These are phyloP conservation scores for Corythornis vintsioides DNA, from an alignment of 2,113 vertebrate species.

Conservation along the genomic window DNA sequence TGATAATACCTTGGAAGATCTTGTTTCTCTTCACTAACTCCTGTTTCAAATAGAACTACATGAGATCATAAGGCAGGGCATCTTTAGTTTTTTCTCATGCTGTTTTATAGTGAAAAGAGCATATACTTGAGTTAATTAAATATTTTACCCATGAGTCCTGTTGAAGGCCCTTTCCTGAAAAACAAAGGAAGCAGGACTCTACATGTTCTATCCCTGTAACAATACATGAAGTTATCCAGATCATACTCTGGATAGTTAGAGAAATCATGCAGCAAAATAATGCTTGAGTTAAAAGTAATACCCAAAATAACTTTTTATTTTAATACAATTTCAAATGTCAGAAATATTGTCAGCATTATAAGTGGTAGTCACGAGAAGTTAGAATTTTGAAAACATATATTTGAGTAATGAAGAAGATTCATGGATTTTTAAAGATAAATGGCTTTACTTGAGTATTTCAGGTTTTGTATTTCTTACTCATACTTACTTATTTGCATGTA, in stretches of 20 bases:
- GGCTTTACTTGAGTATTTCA: not conserved
- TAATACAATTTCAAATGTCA: not conserved
- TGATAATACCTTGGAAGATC: not conserved
- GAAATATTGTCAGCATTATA: not conserved
- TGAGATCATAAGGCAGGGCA: not conserved
- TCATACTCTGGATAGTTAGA: not conserved
- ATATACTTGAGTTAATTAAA: not conserved
- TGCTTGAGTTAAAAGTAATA: not conserved
- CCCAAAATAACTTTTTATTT: not conserved
- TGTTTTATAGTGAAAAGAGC: not conserved
- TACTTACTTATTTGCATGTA: not conserved
- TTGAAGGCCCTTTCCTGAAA: not conserved
- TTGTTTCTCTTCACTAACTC: not conserved
- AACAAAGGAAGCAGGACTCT: not conserved
- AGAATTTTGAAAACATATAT: not conserved
- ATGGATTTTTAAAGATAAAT: not conserved
- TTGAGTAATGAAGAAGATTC: not conserved
- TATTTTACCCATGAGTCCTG: not conserved
- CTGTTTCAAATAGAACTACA: not conserved
- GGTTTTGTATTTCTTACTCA: not conserved
- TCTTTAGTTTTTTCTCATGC: not conserved
- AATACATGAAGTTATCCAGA: not conserved
- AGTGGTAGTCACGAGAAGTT: not conserved
- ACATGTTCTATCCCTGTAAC: not conserved
- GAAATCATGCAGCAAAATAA: not conserved